phyloP scores from a whole-genome alignment of 2,888 invertebrate genomes.

The Scaptomyza reducta region DNA sequence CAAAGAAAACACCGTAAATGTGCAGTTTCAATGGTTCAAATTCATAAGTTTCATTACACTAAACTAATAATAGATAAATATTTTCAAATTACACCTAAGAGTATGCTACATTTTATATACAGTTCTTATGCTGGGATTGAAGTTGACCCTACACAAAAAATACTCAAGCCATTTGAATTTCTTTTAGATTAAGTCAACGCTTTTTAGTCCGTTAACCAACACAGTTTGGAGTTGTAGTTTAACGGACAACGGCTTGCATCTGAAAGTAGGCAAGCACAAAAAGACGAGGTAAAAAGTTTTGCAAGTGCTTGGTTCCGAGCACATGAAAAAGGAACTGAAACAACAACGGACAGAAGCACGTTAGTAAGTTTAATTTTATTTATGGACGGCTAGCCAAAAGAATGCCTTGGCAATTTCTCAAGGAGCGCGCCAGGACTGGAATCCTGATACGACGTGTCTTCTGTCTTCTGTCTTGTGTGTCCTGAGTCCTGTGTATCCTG shows the following conservation, averaged over 20 bases:
- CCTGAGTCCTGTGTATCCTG: not conserved
- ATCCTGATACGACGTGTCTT: not conserved
- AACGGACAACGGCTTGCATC: conserved; percentile 31
- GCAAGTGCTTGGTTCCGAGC: conserved; percentile 2
- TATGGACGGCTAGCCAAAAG: conserved; percentile 75
- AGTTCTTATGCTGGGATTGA: not conserved
- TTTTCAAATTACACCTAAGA: too few species aligned
- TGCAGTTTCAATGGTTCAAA: too few species aligned
- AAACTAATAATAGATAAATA: too few species aligned
- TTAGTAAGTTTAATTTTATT: conserved; percentile 62
- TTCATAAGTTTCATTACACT: too few species aligned
- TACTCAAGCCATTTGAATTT: not conserved
- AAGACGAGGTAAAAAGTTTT: conserved; percentile 17
- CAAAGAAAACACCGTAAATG: too few species aligned
- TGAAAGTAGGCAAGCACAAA: conserved; percentile 22
- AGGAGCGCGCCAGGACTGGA: conserved; percentile 9
- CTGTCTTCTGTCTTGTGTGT: not conserved
- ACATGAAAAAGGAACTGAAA: not conserved
- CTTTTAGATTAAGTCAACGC: not conserved
- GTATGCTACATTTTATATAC: too few species aligned
- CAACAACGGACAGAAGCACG: conserved; percentile 32
- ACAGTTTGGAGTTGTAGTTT: not conserved
- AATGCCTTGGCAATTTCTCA: conserved; percentile 72
- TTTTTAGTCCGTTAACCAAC: too few species aligned
- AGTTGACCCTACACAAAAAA: not conserved